Conservation (phyloP, 2,888 invertebrate species). For the Tenthredo amoena region DNA sequence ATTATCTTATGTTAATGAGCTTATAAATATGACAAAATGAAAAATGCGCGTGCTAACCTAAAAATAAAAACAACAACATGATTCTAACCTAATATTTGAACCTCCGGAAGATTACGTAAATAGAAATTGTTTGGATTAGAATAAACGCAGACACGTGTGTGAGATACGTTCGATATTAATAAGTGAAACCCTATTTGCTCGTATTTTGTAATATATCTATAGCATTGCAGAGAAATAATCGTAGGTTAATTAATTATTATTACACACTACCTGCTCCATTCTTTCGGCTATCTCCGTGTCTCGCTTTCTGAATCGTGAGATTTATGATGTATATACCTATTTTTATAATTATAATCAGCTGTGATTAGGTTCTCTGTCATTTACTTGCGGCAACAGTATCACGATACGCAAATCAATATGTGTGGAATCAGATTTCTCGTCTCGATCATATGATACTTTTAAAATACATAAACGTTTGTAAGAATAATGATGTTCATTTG, state of each 20-base stretch:
- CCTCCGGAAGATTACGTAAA: neutral
- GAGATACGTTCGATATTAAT: neutral
- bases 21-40: neutral
- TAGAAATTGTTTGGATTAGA: neutral
- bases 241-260: conserved; percentile 24
- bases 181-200: neutral
- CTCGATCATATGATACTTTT: neutral
- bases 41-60: neutral
- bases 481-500: neutral
- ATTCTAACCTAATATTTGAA: conserved; percentile 14
- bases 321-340: neutral
- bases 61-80: neutral
- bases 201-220: neutral
- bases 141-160: neutral
- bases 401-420: neutral
- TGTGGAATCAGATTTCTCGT: neutral
- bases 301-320: neutral
- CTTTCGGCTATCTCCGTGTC: neutral
- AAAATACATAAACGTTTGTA: neutral
- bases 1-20: neutral
- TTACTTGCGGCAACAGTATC: neutral
- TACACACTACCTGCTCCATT: conserved; percentile 40
- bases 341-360: neutral
- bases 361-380: neutral
- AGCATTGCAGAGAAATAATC: neutral